phyloP scores from a whole-genome alignment of 1,140 invertebrate species.

The Drosophila ambigua region DNA sequence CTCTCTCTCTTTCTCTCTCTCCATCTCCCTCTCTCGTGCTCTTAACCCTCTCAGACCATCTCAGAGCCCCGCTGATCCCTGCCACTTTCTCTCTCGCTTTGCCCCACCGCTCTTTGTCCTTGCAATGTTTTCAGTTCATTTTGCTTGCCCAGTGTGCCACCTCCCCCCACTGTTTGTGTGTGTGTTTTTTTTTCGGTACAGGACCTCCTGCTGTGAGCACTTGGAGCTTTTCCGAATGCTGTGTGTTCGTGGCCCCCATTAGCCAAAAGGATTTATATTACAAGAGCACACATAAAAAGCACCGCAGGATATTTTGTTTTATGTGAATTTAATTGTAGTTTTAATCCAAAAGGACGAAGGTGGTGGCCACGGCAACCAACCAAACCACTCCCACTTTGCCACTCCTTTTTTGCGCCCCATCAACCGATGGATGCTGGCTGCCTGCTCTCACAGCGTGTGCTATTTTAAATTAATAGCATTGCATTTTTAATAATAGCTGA shows the following conservation, averaged over 20 bases:
- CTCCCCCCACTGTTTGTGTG: constrained; percentile 16
- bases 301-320: constrained; percentile 82
- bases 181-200: constrained; percentile 28
- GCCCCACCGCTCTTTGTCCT: constrained; percentile 18
- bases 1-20: neutral
- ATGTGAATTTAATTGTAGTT: constrained; percentile 82
- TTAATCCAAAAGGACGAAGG: constrained; percentile 58
- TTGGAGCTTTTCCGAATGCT: constrained; percentile 60
- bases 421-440: neutral
- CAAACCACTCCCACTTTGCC: neutral
- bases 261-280: constrained; percentile 78
- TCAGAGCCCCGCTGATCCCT: neutral
- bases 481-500: constrained; percentile 54
- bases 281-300: constrained; percentile 76
- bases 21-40: neutral
- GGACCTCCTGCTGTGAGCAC: constrained; percentile 64
- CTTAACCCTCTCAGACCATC: no score
- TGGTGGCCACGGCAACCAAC: constrained; percentile 24
- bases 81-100: neutral
- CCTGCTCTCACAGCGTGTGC: constrained; percentile 14
- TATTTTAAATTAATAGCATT: constrained; percentile 55
- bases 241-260: constrained; percentile 55
- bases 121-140: constrained; percentile 65
- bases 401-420: neutral
- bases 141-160: constrained; percentile 29